Evolutionary conservation across 2,113 vertebrate genomes (phyloP), one percentile per base, ranked within the genome.

Genomic region (Xenotilapia leptura): DNA sequence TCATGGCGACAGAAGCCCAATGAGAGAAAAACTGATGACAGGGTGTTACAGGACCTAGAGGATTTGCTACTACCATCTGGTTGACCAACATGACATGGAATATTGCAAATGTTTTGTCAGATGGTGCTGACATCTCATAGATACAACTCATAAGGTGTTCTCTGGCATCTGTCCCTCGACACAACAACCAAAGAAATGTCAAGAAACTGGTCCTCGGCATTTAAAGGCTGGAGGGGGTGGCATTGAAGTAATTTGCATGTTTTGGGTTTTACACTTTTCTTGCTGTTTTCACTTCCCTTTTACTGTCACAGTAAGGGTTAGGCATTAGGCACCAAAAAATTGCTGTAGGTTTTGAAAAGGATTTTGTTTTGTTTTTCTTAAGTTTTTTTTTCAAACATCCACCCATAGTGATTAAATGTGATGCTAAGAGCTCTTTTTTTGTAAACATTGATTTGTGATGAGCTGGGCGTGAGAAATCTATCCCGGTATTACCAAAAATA

Each of bases 71-170:
- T 73, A 45, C 68, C 38, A 17, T 73, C 40, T 45, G 68, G 65
- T 23, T 70, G 65, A 70, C 65, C 65, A 70, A 23, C 38, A 0
- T 15, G 65, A 42, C 65, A 4, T 15, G 12, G 21, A 42, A 70
- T 9, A 15, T 21, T 42, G 68, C 40, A 73, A 45, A 73, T 47
- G 40, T 73, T 73, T 23, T 73, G 68, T 73, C 68, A 47, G 68
- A 73, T 73, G 68, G 40, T 47, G 68, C 6, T 45, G 40, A 15
- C 21, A 42, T 73, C 68, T 73, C 68, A 45, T 23, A 73, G 13
- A 73, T 73, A 15, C 60, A 65, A 38, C 68, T 45, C 68, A 2
- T 0, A 73, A 45, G 40, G 40, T 73, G 68, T 6, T 45, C 65
- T 45, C 21, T 70, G 38, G 5, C 36, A 23, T 42, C 21, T 9